Evolutionary conservation across 2,797 vertebrate genomes (phyloP), one percentile per base, ranked within the genome.

Genomic region (Pygocentrus nattereri): DNA sequence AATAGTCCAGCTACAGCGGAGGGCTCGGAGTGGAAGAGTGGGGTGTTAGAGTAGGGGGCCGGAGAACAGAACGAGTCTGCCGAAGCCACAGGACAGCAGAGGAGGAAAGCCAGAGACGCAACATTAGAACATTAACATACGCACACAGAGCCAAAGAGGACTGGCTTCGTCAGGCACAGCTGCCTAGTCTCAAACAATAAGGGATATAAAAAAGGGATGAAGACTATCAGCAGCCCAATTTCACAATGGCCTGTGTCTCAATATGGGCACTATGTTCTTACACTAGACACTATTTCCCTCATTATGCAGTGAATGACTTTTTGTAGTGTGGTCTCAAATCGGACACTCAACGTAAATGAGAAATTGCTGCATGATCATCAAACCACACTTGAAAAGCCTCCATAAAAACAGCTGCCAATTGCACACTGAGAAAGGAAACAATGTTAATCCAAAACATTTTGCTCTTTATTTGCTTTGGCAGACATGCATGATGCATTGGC

Each of bases 31-130:
- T 93, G 90, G 93, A 95, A 95, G 92, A 95, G 92, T 84, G 95
- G 89, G 92, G 94, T 92, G 52, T 93, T 95, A 94, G 92, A 91
- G 90, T 95, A 97, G 92, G 91, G 91, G 91, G 93, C 91, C 88
- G 93, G 92, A 91, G 93, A 95, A 94, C 94, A 96, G 93, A 97
- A 96, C 91, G 95, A 95, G 92, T 96, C 95, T 97, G 92, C 94
- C 90, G 95, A 86, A 81, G 85, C 74, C 87, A 88, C 82, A 90
- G 87, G 89, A 84, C 80, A 86, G 88, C 87, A 92, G 90, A 90
- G 85, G 87, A 91, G 87, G 85, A 91, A 85, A 89, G 72, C 38
- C 75, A 88, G 82, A 87, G 79, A 76, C 25, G 12, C 23, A 68
- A 81, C 64, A 62, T 79, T 54, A 83, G 73, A 56, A 44, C 44